Evolutionary conservation across 1,140 invertebrate genomes (phyloP), one percentile per base, ranked within the genome.

Genomic region (Drosophila auraria): DNA sequence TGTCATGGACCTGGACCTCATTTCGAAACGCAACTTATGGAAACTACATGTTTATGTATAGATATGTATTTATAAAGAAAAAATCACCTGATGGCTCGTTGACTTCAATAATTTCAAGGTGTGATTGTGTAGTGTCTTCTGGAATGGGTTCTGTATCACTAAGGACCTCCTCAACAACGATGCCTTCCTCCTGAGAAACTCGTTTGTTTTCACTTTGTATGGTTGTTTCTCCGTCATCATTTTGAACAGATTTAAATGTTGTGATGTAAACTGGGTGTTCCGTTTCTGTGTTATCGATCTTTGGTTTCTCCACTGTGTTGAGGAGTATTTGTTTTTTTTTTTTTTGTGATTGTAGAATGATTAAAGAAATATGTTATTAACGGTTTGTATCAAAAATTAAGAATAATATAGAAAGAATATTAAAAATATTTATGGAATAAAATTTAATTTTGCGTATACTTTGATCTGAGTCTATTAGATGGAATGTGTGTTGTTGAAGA

Each of bases 161-260:
- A 40, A 91, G 80, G 17, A 90, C 80, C 78, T 94, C 92, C 72
- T 93, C 93, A 78, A 93, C 82, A 60, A 93, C 69, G 70, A 92
- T 73, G 56, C 87, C 92, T 78, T 93, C 83, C 64, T 93, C 90
- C 51, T 91, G 58, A 27, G 87, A 92, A 59, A 93, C 58, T 82
- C 78, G 91, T 58, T 87, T 93, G 64, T 74, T 87, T 92, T 91
- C 80, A 61, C 76, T 81, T 87, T 93, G 80, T 65, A 92, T 86
- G 40, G 78, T 77, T 45, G 81, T 87, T 83, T 89, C 84, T 57
- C 91, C 91, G 64, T 90, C 80, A 76, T 93, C 92, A 53, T 84
- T 84, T 91, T 92, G 91, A 69, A 87, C 78, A 54, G 92, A 91
- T 68, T 93, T 92, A 77, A 93, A 90, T 91, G 92, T 93, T 64